Conservation (phyloP, 2,888 invertebrate genomes). For the Muschampia plurimacula region DNA sequence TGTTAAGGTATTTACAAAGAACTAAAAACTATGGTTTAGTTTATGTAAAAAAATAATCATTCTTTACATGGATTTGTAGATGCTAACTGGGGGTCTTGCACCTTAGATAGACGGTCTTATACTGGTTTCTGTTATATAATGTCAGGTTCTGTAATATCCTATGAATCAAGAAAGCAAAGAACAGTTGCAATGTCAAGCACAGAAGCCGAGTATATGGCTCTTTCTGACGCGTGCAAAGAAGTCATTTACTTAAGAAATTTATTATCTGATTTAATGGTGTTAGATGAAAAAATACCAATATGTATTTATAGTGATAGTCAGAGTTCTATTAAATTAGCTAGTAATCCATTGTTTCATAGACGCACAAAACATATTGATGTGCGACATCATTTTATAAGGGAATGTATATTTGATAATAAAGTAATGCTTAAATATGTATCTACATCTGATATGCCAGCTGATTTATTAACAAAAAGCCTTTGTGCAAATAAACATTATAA, state of each 20-base stretch:
- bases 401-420: neutral
- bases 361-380: slow-evolving; percentile 1
- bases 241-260: slow-evolving; percentile 44
- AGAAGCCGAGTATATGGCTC: slow-evolving; percentile 42
- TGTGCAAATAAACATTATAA: neutral
- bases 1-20: slow-evolving; percentile 27
- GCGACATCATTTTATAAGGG: neutral
- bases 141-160: slow-evolving; percentile 50
- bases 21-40: slow-evolving; percentile 31
- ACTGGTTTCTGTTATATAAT: slow-evolving; percentile 50
- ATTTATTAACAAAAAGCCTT: neutral
- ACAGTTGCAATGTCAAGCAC: slow-evolving; percentile 54
- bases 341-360: neutral
- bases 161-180: slow-evolving; percentile 52
- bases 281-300: neutral
- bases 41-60: slow-evolving; percentile 21
- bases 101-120: slow-evolving; percentile 31
- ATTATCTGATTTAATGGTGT: slow-evolving; percentile 32
- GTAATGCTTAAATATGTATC: neutral
- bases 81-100: slow-evolving; percentile 32
- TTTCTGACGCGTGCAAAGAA: slow-evolving; percentile 45
- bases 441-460: neutral
- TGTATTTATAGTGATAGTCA: neutral
- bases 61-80: slow-evolving; percentile 31
- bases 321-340: slow-evolving; percentile 7